Evolutionary conservation across 1,140 invertebrate genomes (phyloP).

Genomic region (Andricus grossulariae): DNA sequence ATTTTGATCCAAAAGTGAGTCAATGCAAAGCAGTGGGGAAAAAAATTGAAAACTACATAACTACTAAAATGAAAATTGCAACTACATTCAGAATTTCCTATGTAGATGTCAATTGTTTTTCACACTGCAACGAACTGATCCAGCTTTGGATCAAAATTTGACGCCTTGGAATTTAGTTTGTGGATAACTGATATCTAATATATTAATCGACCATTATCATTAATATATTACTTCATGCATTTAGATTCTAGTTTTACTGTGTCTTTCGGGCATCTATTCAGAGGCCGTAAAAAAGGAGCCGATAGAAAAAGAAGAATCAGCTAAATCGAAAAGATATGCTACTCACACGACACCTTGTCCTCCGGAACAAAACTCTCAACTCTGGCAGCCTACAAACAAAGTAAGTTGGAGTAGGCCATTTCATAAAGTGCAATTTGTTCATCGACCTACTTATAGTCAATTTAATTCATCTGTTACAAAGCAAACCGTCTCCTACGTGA

Average conservation of each 20-base stretch:
- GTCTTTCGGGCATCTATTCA: slow-evolving; percentile 61
- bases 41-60: no score
- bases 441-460: not conserved
- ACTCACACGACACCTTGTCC: not conserved
- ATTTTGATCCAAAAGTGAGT: no score
- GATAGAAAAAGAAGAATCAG: slow-evolving; percentile 38
- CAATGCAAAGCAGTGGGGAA: no score
- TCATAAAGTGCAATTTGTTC: not conserved
- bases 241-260: slow-evolving; percentile 63
- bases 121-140: no score
- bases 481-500: not conserved
- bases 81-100: no score
- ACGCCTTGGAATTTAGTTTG: no score
- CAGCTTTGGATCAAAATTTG: no score
- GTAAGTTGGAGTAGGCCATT: not conserved
- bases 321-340: slow-evolving; percentile 33
- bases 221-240: not conserved
- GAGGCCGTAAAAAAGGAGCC: slow-evolving; percentile 50
- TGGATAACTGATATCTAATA: no score
- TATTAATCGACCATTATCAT: no score
- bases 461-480: not conserved
- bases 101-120: no score
- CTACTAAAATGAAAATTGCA: no score
- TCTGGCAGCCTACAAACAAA: not conserved
- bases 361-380: not conserved